A percentile compares a stretch with the other conserved stretches of the same genome.
Evolutionary conservation across 2,797 vertebrate species (phyloP).

Genomic region (Rhabdophis nuchalis): DNA sequence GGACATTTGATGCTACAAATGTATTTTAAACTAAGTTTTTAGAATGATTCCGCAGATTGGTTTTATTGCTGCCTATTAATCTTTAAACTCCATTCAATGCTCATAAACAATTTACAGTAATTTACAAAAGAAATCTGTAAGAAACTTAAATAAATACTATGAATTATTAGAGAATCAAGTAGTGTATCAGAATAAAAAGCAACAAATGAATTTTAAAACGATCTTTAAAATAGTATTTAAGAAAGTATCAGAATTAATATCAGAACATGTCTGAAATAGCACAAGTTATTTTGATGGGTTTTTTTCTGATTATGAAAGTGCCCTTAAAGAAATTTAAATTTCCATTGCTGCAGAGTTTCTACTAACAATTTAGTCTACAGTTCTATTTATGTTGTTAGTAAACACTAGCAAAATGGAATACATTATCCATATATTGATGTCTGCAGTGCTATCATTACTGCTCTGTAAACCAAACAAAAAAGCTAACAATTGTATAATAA

Average conservation of each 20-base stretch:
- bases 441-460: not conserved
- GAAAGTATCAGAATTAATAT: not conserved
- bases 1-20: accelerated
- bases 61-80: not conserved
- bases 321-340: no score
- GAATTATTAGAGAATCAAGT: not conserved
- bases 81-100: not conserved
- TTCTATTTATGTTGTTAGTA: no score
- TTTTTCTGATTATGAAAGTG: not conserved
- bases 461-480: not conserved
- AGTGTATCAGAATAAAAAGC: no score
- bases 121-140: not conserved
- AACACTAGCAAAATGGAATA: no score
- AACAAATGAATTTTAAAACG: not conserved
- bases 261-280: not conserved
- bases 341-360: no score
- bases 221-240: not conserved
- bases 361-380: no score
- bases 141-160: not conserved
- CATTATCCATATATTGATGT: no score
- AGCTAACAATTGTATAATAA: not conserved
- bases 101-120: not conserved
- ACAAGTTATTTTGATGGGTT: not conserved
- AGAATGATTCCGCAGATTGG: not conserved
- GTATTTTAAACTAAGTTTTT: not conserved